Evolutionary conservation across 2,797 vertebrate genomes (phyloP), one percentile per base, ranked within the genome.

Genomic region (Erethizon dorsatum): DNA sequence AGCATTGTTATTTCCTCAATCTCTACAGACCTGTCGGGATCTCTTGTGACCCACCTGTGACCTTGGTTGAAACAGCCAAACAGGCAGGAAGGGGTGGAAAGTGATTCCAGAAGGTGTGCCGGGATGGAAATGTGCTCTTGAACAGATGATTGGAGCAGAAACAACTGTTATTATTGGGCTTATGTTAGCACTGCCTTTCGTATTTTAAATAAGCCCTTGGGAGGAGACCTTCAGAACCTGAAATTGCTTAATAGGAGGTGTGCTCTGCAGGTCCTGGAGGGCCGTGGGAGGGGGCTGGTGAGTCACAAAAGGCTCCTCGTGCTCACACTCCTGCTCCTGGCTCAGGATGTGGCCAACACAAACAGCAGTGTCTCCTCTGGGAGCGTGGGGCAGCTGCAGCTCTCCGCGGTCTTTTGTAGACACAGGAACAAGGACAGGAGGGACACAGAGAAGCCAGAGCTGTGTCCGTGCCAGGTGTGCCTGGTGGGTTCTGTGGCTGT

Each of bases 281-380:
- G 33, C 31, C 1, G 22, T 8, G 20, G 24, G 80, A 8, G n/a
- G 33, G 54, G 54, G 20, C 15, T 12, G 41, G 6, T 13, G 63
- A 8, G 6, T 69, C 10, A 0, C 6, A 52, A 71, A 56, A 10
- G 26, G 15, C 28, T 56, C 37, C 7, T 6, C 54, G 1, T 9
- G 12, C 4, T 41, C n/a, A 26, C 75, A 4, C 24, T 52, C 28
- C n/a, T 5, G 5, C 1, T 6, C 4, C 11, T 2, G 0, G 63
- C 28, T n/a, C 5, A 33, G 33, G 37, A 37, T 3, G 0, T 11
- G 11, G 0, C 0, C 9, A 33, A 1, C 0, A 8, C 5, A 2
- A 0, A 0, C 2, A 13, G 18, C 17, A 6, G 6, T 0, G 2
- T 57, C n/a, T 37, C 13, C 18, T 0, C 50, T 0, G 10, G 11